Evolutionary conservation across 2,888 invertebrate genomes (phyloP), one percentile per base, ranked within the genome.

Genomic region (Drosophila picticornis): DNA sequence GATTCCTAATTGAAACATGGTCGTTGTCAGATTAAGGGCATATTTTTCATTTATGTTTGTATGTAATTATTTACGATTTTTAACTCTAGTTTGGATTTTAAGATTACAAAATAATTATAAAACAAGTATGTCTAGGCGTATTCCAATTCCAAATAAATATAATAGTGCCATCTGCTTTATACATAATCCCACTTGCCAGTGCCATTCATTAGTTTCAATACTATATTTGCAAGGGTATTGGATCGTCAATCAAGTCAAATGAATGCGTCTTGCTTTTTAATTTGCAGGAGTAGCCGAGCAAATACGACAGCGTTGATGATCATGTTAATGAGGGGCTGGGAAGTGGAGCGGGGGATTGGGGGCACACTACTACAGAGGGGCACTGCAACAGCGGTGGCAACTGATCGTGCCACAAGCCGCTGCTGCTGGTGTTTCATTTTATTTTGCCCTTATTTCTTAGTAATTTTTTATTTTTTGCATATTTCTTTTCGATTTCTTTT

Each of bases 291-390:
- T 77, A 81, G 81, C 60, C 83, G 86, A 86, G 90, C 83, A 90
- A 86, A 88, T 90, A 86, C 88, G 88, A 86, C 86, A 88, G 90
- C 90, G 86, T 88, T 87, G 86, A 85, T 90, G 86, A 88, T 86
- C 90, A 88, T 90, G 86, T 90, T 90, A 90, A 90, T 90, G 90
- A 90, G 86, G 90, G 90, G 83, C 85, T 69, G 81, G 70, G 53
- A 83, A 55, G 57, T 36, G 16, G 38, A 36, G 61, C 53, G 25
- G 58, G 43, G 55, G 2, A 53, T 16, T 11, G 13, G 46, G 32
- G 51, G 16, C 11, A 38, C 11, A 25, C 46, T 4, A 25, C 46
- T 16, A 25, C 16, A 25, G 25, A 25, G 53, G 36, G 48, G 32
- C 1, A 52, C 11, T 29, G 43, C 46, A 25, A 4, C 16, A 36